Conservation (phyloP, 1,140 invertebrate genomes). For the Psix sp. region DNA sequence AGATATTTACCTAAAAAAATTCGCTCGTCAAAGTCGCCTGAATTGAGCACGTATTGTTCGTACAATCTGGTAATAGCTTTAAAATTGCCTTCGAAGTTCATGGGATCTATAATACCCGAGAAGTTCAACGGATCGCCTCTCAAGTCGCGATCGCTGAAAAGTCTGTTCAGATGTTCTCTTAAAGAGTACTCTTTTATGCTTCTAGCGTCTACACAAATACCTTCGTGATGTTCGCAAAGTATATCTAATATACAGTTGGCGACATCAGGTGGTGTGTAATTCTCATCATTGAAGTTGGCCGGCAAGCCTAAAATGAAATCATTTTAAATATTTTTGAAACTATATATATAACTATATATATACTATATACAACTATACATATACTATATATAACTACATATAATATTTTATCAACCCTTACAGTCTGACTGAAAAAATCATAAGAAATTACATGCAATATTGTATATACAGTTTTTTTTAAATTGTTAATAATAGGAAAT, state of each 20-base stretch:
- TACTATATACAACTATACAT: too few species aligned
- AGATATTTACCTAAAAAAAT: conserved; percentile 87
- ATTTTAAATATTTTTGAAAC: too few species aligned
- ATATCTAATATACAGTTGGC: conserved; percentile 90
- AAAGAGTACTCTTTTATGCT: conserved; percentile 93
- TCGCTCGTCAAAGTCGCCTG: conserved; percentile 97
- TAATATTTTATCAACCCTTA: too few species aligned
- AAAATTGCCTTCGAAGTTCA: conserved; percentile 87
- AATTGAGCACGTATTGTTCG: conserved; percentile 92
- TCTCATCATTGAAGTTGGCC: conserved; percentile 81
- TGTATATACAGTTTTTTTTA: too few species aligned
- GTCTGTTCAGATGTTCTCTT: conserved; percentile 86
- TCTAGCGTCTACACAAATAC: conserved; percentile 90
- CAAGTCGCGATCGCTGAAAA: conserved; percentile 87
- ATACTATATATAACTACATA: too few species aligned
- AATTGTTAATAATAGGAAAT: too few species aligned
- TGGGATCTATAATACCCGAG: conserved; percentile 83
- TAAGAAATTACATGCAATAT: too few species aligned
- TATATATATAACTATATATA: too few species aligned
- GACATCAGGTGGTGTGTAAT: conserved; percentile 80
- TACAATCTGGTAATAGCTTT: conserved; percentile 92
- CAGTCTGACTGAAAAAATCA: too few species aligned
- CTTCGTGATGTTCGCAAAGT: conserved; percentile 89
- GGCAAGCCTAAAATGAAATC: conserved; percentile 80
- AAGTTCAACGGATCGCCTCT: conserved; percentile 81